These are phyloP conservation scores for Bufo gargarizans DNA, from an alignment of 2,113 vertebrate species.

Conservation along the genomic window DNA sequence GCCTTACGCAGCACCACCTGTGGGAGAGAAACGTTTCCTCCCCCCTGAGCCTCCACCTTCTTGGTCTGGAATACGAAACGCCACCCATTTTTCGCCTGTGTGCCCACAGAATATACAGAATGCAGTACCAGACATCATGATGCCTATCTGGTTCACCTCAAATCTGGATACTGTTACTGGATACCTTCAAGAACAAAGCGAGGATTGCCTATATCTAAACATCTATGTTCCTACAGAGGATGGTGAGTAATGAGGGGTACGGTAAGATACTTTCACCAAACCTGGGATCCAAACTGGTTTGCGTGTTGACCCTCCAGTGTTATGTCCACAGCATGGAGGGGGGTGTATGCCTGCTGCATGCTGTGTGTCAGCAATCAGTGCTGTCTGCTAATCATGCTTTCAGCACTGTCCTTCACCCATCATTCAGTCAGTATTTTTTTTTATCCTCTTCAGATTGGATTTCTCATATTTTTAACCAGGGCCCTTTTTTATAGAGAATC, in stretches of 20 bases:
- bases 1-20: conserved; percentile 88
- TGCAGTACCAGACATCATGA: conserved; percentile 97
- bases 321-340: conserved; percentile 83
- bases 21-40: conserved; percentile 95
- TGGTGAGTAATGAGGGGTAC: conserved; percentile 86
- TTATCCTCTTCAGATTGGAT: neutral
- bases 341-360: conserved; percentile 85
- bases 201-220: conserved; percentile 98
- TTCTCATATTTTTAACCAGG: neutral
- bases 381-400: conserved; percentile 36
- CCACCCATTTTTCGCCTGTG: conserved; percentile 96
- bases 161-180: conserved; percentile 98
- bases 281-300: neutral
- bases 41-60: conserved; percentile 93
- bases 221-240: conserved; percentile 99
- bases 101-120: conserved; percentile 99
- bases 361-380: conserved; percentile 52
- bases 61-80: conserved; percentile 97
- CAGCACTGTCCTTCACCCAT: conserved; percentile 20
- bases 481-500: neutral
- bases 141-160: conserved; percentile 99
- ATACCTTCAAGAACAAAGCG: conserved; percentile 97
- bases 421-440: conserved; percentile 24
- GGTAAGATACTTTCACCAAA: conserved; percentile 56
- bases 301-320: conserved; percentile 67